These are phyloP conservation scores for Liasis olivaceus DNA, from an alignment of 2,797 vertebrate genomes.

Conservation along the genomic window DNA sequence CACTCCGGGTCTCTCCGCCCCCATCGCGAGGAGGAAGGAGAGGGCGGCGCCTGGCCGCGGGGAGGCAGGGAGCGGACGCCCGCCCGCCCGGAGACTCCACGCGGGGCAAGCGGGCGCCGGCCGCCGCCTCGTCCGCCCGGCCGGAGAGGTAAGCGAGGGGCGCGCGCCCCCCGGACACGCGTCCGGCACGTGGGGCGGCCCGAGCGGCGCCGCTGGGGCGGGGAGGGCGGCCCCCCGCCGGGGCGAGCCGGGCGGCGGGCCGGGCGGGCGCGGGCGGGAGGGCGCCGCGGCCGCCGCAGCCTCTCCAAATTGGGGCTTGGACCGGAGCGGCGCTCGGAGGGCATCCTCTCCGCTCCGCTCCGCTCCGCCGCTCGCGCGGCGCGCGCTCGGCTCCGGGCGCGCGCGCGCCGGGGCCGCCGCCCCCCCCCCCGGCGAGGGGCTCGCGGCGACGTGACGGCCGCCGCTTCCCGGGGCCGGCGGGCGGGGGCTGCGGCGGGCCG, in stretches of 20 bases:
- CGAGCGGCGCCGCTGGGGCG: too few relatives aligned
- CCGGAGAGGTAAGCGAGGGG: neutral
- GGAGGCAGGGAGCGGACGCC: neutral
- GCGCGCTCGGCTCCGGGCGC: neutral
- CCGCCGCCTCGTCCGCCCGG: neutral
- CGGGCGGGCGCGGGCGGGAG: neutral
- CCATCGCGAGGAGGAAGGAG: neutral
- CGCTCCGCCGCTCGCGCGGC: too few relatives aligned
- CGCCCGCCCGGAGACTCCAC: neutral
- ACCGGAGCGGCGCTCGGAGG: too few relatives aligned
- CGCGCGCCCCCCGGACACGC: too few relatives aligned
- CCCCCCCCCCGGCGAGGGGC: neutral
- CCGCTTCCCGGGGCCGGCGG: neutral
- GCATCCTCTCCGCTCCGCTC: neutral
- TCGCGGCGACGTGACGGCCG: neutral
- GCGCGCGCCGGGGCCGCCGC: neutral
- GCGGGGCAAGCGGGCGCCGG: neutral
- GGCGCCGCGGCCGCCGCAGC: too few relatives aligned
- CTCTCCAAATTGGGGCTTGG: neutral
- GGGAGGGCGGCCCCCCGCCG: rapidly evolving
- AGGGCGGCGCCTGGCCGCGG: neutral
- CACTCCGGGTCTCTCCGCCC: conserved; percentile 26
- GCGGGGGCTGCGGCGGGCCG: neutral
- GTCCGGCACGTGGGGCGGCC: too few relatives aligned
- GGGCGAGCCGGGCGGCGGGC: neutral